These are phyloP conservation scores for Stegodyphus dumicola DNA, from an alignment of 1,140 invertebrate genomes.

Conservation along the genomic window DNA sequence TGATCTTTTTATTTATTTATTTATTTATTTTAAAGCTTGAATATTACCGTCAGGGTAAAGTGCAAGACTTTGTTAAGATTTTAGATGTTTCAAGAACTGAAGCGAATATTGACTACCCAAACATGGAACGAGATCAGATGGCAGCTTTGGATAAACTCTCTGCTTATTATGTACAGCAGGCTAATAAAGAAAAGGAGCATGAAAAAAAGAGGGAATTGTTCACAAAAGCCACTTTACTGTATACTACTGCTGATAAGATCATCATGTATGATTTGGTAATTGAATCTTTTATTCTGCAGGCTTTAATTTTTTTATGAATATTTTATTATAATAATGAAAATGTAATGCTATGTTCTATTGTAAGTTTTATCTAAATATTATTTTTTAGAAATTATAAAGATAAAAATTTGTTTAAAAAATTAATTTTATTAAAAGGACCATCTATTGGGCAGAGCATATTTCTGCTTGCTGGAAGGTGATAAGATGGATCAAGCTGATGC, in stretches of 20 bases:
- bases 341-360: no score
- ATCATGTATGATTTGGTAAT: constrained; percentile 91
- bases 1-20: constrained; percentile 11
- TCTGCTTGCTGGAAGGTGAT: constrained; percentile 96
- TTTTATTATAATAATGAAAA: no score
- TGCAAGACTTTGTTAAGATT: constrained; percentile 93
- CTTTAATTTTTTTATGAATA: no score
- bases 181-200: constrained; percentile 94
- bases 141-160: constrained; percentile 94
- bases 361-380: no score
- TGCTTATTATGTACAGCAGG: constrained; percentile 97
- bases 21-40: constrained; percentile 79
- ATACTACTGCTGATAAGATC: constrained; percentile 99
- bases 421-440: constrained; percentile 78
- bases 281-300: no score
- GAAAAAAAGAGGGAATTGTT: constrained; percentile 96
- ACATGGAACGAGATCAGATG: constrained; percentile 98
- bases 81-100: constrained; percentile 87
- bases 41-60: constrained; percentile 94
- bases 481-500: constrained; percentile 99
- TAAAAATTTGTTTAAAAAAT: background rate
- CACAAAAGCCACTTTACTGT: constrained; percentile 94
- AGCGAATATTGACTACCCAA: constrained; percentile 88
- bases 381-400: no score
- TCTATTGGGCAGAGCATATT: constrained; percentile 96